These are phyloP conservation scores for Augiades crinisus DNA, from an alignment of 2,888 invertebrate species.

Conservation along the genomic window DNA sequence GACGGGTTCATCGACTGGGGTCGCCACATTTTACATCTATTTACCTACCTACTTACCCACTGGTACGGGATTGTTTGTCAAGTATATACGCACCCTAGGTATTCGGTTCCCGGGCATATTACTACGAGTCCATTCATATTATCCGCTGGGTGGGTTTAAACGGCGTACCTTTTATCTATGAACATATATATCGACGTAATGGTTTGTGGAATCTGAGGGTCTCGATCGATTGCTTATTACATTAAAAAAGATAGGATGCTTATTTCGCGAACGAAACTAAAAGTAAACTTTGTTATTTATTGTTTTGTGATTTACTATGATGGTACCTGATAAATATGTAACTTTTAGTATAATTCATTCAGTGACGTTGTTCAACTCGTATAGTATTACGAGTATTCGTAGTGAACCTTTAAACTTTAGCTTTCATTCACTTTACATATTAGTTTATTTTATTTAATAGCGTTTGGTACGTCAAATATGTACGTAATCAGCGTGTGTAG, in stretches of 20 bases:
- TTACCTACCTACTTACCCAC: conserved; percentile 49
- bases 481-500: too few relatives aligned
- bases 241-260: not conserved
- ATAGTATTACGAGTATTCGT: too few relatives aligned
- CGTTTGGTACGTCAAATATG: too few relatives aligned
- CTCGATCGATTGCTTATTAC: not conserved
- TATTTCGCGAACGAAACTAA: too few relatives aligned
- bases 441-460: too few relatives aligned
- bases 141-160: conserved; percentile 14
- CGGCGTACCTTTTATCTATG: conserved; percentile 24
- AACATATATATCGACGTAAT: conserved; percentile 4
- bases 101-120: conserved; percentile 33
- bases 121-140: conserved; percentile 29
- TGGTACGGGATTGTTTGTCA: conserved; percentile 33
- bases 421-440: too few relatives aligned
- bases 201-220: not conserved
- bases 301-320: not conserved
- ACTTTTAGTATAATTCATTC: too few relatives aligned
- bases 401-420: too few relatives aligned
- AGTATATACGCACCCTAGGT: conserved; percentile 35
- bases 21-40: conserved; percentile 48
- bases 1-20: conserved; percentile 56
- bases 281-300: not conserved
- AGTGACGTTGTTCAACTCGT: too few relatives aligned
- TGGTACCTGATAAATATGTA: too few relatives aligned